phyloP scores from a whole-genome alignment of 2,888 invertebrate genomes.

The Drosophila prostipennis region DNA sequence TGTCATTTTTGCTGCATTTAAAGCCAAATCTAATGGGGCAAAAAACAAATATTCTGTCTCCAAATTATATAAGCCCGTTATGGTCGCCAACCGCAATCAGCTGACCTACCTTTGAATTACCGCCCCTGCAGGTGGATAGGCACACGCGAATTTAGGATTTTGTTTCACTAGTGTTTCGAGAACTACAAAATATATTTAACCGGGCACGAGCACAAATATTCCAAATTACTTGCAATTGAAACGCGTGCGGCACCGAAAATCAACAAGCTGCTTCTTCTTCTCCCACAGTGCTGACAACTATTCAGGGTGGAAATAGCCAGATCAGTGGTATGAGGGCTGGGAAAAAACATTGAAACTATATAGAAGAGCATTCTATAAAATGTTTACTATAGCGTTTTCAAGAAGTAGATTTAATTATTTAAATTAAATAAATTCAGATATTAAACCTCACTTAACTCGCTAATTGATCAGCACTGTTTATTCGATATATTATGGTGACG shows the following conservation, averaged over 20 bases:
- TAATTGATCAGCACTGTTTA: too few species aligned
- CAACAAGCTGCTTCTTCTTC: constrained; percentile 49
- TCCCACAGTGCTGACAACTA: constrained; percentile 2
- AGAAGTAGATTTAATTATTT: too few species aligned
- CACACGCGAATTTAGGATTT: constrained; percentile 45
- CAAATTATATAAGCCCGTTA: constrained; percentile 63
- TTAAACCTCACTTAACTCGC: neutral
- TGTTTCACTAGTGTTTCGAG: constrained; percentile 16
- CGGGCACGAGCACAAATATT: constrained; percentile 19
- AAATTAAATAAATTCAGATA: too few species aligned
- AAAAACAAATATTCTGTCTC: constrained; percentile 45
- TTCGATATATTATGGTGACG: too few species aligned
- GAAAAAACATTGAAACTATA: too few species aligned
- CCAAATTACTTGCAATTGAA: constrained; percentile 47
- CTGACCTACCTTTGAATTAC: constrained; percentile 43
- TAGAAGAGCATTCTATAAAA: too few species aligned
- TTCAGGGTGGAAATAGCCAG: neutral
- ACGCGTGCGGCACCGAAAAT: constrained; percentile 65
- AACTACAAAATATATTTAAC: constrained; percentile 47
- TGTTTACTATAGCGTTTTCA: too few species aligned
- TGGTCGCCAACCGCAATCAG: constrained; percentile 7
- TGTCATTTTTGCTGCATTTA: constrained; percentile 59
- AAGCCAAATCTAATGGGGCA: constrained; percentile 30
- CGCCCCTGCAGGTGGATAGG: constrained; percentile 12
- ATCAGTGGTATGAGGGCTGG: neutral